Percentiles rank a stretch among this genome's conserved stretches.
Conservation (phyloP, 2,888 invertebrate species). For the Lymantria monacha region DNA sequence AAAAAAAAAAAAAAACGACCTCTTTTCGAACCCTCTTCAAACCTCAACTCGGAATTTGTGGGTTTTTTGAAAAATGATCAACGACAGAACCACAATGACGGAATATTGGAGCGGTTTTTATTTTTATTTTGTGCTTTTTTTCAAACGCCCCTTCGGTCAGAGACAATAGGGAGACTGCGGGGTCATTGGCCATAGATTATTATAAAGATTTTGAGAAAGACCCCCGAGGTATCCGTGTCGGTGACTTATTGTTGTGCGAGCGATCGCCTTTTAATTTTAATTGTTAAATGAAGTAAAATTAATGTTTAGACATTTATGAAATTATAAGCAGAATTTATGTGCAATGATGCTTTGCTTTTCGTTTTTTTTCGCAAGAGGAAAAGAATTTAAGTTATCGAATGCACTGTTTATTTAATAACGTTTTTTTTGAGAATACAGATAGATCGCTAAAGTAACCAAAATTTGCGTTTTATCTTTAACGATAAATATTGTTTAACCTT, state of each 20-base stretch:
- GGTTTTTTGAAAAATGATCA: slow-evolving; percentile 79
- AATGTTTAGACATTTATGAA: slow-evolving; percentile 8
- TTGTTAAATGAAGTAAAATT: slow-evolving; percentile 6
- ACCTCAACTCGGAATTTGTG: slow-evolving; percentile 66
- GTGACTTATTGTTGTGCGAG: slow-evolving; percentile 20
- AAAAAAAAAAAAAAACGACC: slow-evolving; percentile 32
- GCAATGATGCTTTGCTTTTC: neutral
- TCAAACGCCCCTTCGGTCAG: slow-evolving; percentile 50
- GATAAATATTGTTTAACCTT: too few species aligned
- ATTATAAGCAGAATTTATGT: slow-evolving; percentile 14
- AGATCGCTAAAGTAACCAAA: too few species aligned
- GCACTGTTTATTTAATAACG: too few species aligned
- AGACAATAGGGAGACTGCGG: slow-evolving; percentile 58
- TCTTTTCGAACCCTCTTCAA: slow-evolving; percentile 45
- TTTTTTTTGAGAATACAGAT: too few species aligned
- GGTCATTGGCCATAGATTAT: slow-evolving; percentile 55
- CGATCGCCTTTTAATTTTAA: slow-evolving; percentile 6
- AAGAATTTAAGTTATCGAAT: neutral
- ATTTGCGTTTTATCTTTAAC: too few species aligned
- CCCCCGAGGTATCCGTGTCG: slow-evolving; percentile 17
- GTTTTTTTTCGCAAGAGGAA: neutral
- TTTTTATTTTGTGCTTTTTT: slow-evolving; percentile 21
- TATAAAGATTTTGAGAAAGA: slow-evolving; percentile 29
- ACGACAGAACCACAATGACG: slow-evolving; percentile 74
- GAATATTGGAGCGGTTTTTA: slow-evolving; percentile 55